Conservation (phyloP, 1,140 invertebrate genomes). For the Pachypsylla venusta region DNA sequence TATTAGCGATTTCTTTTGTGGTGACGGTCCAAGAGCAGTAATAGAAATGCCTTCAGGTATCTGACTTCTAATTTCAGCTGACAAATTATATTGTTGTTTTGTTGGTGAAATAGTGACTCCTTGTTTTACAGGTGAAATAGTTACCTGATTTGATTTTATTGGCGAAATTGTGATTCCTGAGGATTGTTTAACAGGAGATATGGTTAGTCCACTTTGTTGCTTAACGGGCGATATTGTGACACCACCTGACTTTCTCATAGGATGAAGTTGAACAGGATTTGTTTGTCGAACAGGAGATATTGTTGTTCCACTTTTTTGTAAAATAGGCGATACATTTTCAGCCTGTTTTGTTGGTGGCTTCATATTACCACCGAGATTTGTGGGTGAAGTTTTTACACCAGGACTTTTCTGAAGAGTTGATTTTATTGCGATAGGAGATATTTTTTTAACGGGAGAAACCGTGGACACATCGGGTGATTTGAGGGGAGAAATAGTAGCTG, state of each 20-base stretch:
- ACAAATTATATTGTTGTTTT: neutral
- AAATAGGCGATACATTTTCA: neutral
- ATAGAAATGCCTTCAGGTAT: slow-evolving; percentile 1
- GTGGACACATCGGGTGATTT: no score
- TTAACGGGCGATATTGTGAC: neutral
- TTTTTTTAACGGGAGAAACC: no score
- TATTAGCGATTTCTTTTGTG: neutral
- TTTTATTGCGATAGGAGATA: neutral
- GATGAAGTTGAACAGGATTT: neutral
- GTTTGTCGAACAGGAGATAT: neutral
- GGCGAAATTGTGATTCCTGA: neutral
- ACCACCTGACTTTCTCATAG: neutral
- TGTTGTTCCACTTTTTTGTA: neutral
- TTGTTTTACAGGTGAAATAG: neutral
- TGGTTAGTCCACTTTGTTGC: neutral
- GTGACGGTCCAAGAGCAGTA: neutral
- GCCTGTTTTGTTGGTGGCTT: neutral
- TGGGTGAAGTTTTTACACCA: no score
- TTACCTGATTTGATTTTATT: neutral
- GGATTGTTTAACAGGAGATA: neutral
- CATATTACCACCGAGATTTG: neutral
- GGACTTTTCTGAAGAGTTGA: neutral
- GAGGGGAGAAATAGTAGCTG: neutral
- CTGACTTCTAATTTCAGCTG: neutral
- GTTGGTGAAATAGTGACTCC: neutral